A percentile compares a stretch with the other conserved stretches of the same genome.
These are phyloP conservation scores for Aphidius ervi DNA, from an alignment of 1,140 invertebrate species.

Conservation along the genomic window DNA sequence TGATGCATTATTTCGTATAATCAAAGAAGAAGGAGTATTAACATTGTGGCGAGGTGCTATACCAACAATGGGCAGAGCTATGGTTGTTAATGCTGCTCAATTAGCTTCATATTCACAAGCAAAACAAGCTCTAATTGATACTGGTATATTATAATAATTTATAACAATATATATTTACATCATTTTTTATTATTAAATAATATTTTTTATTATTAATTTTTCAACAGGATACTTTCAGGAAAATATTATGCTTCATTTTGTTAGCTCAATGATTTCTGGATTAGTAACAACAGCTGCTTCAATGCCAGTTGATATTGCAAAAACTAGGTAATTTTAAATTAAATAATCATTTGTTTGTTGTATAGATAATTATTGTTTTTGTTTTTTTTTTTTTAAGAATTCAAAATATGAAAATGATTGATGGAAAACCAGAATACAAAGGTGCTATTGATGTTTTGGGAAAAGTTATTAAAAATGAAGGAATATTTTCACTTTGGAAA, in stretches of 20 bases:
- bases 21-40: slow-evolving; percentile 83
- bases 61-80: slow-evolving; percentile 75
- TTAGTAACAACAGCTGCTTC: slow-evolving; percentile 93
- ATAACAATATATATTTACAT: not conserved
- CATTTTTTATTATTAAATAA: not conserved
- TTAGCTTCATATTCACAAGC: slow-evolving; percentile 95
- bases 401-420: slow-evolving; percentile 92
- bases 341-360: not conserved
- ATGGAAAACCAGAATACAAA: slow-evolving; percentile 90
- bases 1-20: slow-evolving; percentile 84
- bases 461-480: slow-evolving; percentile 84
- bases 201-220: slow-evolving; percentile 35
- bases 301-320: slow-evolving; percentile 98
- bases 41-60: slow-evolving; percentile 87
- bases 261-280: slow-evolving; percentile 95
- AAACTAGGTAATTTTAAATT: slow-evolving; percentile 72
- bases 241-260: slow-evolving; percentile 88
- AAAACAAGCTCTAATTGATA: slow-evolving; percentile 49
- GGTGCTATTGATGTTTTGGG: slow-evolving; percentile 83
- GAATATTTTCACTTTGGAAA: slow-evolving; percentile 96
- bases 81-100: slow-evolving; percentile 98
- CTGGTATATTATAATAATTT: not conserved
- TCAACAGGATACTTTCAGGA: slow-evolving; percentile 75
- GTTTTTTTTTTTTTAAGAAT: slow-evolving; percentile 73
- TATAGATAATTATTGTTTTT: not conserved